phyloP scores from a whole-genome alignment of 1,140 invertebrate genomes.

The Drosophila biarmipes region DNA sequence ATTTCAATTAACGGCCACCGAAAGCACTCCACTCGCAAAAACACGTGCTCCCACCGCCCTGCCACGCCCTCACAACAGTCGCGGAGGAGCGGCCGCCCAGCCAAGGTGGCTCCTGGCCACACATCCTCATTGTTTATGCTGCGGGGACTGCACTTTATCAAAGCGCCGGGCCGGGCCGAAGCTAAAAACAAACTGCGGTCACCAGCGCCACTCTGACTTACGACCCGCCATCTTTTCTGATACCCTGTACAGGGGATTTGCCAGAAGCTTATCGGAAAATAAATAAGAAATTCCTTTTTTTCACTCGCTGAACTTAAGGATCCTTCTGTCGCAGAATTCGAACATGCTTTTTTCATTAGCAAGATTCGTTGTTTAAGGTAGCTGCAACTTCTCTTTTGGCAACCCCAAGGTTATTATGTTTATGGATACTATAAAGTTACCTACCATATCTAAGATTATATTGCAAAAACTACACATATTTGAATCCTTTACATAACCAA shows the following conservation, averaged over 20 bases:
- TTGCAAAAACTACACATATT: too few relatives aligned
- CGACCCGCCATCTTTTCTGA: slow-evolving; percentile 19
- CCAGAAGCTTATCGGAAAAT: background rate
- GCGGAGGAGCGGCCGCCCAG: background rate
- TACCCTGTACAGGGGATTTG: background rate
- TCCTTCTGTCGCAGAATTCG: too few relatives aligned
- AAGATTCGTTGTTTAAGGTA: too few relatives aligned
- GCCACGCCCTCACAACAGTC: slow-evolving; percentile 33
- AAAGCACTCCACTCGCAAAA: slow-evolving; percentile 75
- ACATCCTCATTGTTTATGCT: slow-evolving; percentile 75
- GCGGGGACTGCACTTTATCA: slow-evolving; percentile 77
- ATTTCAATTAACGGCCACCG: slow-evolving; percentile 77
- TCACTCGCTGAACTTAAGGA: too few relatives aligned
- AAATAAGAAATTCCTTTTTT: too few relatives aligned
- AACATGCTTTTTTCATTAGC: too few relatives aligned
- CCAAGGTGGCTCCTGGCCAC: slow-evolving; percentile 16
- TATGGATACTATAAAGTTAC: too few relatives aligned
- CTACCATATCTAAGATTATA: too few relatives aligned
- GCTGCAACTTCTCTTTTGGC: too few relatives aligned
- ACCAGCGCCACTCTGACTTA: slow-evolving; percentile 64
- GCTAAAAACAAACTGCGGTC: slow-evolving; percentile 73
- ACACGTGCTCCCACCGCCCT: slow-evolving; percentile 55
- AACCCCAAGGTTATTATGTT: too few relatives aligned
- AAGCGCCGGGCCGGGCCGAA: slow-evolving; percentile 52
- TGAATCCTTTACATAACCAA: too few relatives aligned